Evolutionary conservation across 64 coral and sea anemone genomes (phyloP), one percentile per base, ranked within the genome.

Genomic region (Stichodactyla helianthus): DNA sequence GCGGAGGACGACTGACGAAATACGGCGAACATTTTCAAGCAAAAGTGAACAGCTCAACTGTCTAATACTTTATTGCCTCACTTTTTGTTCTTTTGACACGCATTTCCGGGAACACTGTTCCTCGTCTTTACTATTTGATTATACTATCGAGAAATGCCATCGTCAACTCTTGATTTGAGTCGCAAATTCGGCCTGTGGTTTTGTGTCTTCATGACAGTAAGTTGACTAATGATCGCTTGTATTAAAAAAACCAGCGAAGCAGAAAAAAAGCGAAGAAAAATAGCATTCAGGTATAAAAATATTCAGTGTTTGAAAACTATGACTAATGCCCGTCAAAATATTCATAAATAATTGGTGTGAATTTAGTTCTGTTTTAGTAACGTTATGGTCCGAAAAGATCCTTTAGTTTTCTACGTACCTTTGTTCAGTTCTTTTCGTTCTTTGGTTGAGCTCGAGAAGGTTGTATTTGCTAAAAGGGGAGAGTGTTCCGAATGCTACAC

Each of bases 41-140:
- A 60, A 63, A 84, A 84, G 6, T 84, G 83, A 84, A 31, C 83
- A 58, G 54, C 15, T 84, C 83, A 84, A 84, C 83, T 84, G 83
- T 84, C 83, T 23, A 55, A 51, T 35, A 84, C 50, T 55, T 60
- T 84, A 84, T 84, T 84, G 83, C 83, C 59, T 84, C 50, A 84
- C 27, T 84, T 63, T 84, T 60, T 63, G 83, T 84, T 31, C 54
- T 15, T 58, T 55, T 84, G 83, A 84, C 83, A 26, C 61, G 16
- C 17, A 84, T 84, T 84, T 84, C 83, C 83, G 83, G 83, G 27
- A 60, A 31, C 54, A 60, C 54, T 84, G 59, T 84, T 84, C 61
- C 53, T 84, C 83, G 55, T 84, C 83, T 84, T 60, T 58, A 59
- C 59, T 84, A 59, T 84, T 84, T 84, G 83, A 84, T 84, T 63